Evolutionary conservation across 2,888 invertebrate genomes (phyloP).

Genomic region (Habrosyne pyritoides): DNA sequence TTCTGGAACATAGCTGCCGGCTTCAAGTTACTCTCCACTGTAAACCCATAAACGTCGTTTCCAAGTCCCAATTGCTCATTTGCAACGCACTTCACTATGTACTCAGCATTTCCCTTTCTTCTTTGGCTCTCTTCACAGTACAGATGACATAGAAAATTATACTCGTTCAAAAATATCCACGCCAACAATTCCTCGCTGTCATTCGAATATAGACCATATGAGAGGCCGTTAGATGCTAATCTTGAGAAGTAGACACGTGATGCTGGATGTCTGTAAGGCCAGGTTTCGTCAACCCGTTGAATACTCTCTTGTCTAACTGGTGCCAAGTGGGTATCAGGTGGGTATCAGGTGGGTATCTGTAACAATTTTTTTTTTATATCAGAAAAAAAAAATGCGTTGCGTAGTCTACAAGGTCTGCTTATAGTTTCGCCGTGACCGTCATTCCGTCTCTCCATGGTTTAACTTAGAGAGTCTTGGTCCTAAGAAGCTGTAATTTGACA

Average conservation of each 20-base stretch:
- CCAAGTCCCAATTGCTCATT: conserved; percentile 31
- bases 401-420: too few species aligned
- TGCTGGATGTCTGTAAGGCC: conserved; percentile 24
- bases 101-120: conserved; percentile 35
- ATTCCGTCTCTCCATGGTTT: too few species aligned
- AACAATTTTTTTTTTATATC: background rate
- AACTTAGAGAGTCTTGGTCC: too few species aligned
- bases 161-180: conserved; percentile 42
- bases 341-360: conserved; percentile 22
- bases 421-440: too few species aligned
- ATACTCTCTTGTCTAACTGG: conserved; percentile 28
- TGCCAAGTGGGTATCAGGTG: conserved; percentile 27
- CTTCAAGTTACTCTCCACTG: conserved; percentile 30
- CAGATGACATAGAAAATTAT: conserved; percentile 33
- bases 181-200: conserved; percentile 27
- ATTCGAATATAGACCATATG: conserved; percentile 33
- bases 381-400: too few species aligned
- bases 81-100: conserved; percentile 27
- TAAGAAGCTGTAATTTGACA: too few species aligned
- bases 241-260: conserved; percentile 27
- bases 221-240: conserved; percentile 26
- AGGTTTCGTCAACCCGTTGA: conserved; percentile 28
- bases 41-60: conserved; percentile 33
- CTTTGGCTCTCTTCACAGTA: conserved; percentile 33
- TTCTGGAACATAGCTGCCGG: conserved; percentile 28